These are phyloP conservation scores for Rhogogaster chlorosoma DNA, from an alignment of 2,888 invertebrate genomes.

Conservation along the genomic window DNA sequence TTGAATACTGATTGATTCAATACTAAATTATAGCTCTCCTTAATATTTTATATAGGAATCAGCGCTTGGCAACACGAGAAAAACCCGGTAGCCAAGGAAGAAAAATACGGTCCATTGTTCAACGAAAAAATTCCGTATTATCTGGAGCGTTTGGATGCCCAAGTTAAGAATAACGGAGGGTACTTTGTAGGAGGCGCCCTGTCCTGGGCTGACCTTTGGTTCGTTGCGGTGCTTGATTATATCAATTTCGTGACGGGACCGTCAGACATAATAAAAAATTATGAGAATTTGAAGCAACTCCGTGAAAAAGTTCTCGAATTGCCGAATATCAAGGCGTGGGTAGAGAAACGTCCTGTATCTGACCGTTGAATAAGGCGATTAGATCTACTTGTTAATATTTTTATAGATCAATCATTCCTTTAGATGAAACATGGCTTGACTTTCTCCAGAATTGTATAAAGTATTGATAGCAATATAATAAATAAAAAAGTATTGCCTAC, in stretches of 20 bases:
- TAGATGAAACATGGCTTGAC: neutral
- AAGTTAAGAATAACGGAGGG: conserved; percentile 82
- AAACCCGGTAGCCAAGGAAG: conserved; percentile 79
- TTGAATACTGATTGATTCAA: neutral
- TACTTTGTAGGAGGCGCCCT: conserved; percentile 79
- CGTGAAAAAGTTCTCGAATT: conserved; percentile 80
- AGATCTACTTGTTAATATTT: conserved; percentile 29
- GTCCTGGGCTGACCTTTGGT: conserved; percentile 84
- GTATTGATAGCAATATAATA: neutral
- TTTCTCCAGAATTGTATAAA: neutral
- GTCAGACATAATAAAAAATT: conserved; percentile 80
- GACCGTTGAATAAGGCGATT: conserved; percentile 75
- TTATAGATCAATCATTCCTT: neutral
- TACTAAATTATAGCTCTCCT: neutral
- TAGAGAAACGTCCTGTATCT: conserved; percentile 82
- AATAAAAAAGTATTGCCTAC: neutral
- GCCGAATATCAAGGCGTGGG: conserved; percentile 83
- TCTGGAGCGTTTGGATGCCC: conserved; percentile 80
- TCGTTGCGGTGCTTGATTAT: conserved; percentile 82
- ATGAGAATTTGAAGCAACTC: conserved; percentile 81
- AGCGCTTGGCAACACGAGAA: conserved; percentile 80
- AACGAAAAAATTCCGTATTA: conserved; percentile 81
- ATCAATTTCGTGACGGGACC: conserved; percentile 80
- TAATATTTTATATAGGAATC: conserved; percentile 75
- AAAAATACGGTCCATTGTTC: conserved; percentile 78